Conservation (phyloP, 2,888 invertebrate genomes). For the Drosophila borborema region DNA sequence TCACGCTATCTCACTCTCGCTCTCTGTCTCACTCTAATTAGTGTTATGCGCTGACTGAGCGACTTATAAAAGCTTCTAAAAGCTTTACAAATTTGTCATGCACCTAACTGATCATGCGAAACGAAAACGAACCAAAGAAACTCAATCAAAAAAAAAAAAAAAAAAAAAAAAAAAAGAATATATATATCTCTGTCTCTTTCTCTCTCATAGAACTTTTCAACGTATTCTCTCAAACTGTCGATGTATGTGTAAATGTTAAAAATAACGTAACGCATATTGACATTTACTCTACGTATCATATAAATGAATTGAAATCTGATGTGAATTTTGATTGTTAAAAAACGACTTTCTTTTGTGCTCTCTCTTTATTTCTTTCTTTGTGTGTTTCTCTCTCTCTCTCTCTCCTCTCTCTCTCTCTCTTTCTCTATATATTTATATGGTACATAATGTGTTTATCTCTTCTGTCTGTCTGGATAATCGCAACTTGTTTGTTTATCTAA, state of each 20-base stretch:
- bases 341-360: conserved; percentile 58
- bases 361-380: conserved; percentile 35
- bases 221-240: conserved; percentile 53
- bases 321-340: conserved; percentile 41
- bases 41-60: conserved; percentile 14
- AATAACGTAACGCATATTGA: conserved; percentile 52
- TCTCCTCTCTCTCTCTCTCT: conserved; percentile 20
- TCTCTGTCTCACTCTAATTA: conserved; percentile 37
- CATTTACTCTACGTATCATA: conserved; percentile 62
- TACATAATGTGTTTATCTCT: conserved; percentile 18
- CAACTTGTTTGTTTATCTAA: conserved; percentile 43
- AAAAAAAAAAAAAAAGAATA: conserved; percentile 1
- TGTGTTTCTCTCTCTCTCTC: conserved; percentile 31
- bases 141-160: neutral
- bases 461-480: conserved; percentile 30
- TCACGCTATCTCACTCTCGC: conserved; percentile 18
- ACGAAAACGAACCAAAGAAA: conserved; percentile 2
- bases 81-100: conserved; percentile 21
- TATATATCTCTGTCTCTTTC: conserved; percentile 9
- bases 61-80: neutral
- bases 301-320: conserved; percentile 21
- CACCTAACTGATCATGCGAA: conserved; percentile 39
- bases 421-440: conserved; percentile 25
- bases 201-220: conserved; percentile 35
- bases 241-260: conserved; percentile 65